phyloP scores from a whole-genome alignment of 1,140 invertebrate genomes.

The Pseudachorutes palmiensis region DNA sequence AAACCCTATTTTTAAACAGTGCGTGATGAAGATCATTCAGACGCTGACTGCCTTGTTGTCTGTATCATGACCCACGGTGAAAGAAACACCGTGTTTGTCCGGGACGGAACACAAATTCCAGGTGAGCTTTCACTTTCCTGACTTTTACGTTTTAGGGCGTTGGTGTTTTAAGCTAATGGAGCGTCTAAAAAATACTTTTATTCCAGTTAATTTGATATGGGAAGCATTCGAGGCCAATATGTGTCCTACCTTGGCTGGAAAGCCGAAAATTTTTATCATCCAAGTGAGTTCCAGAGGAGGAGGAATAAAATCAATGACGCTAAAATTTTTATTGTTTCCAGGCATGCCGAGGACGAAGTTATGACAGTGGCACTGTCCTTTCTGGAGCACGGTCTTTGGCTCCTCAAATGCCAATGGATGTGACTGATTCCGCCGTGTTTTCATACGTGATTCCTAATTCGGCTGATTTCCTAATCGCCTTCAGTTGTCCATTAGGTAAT shows the following conservation, averaged over 20 bases:
- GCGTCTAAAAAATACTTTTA: neutral
- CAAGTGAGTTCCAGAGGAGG: constrained; percentile 39
- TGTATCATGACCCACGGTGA: constrained; percentile 51
- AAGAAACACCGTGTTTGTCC: constrained; percentile 48
- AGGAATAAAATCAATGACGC: neutral
- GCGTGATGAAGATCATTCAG: constrained; percentile 43
- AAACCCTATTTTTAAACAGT: no score
- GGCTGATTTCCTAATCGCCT: constrained; percentile 89
- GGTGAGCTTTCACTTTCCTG: neutral
- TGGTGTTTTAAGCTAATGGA: neutral
- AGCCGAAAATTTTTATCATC: constrained; percentile 48
- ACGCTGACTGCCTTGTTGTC: constrained; percentile 46
- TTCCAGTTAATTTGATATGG: constrained; percentile 43
- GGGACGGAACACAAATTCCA: constrained; percentile 43
- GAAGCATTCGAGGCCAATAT: constrained; percentile 48
- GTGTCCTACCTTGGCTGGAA: constrained; percentile 48
- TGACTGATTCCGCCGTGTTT: constrained; percentile 37
- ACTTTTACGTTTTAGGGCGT: neutral
- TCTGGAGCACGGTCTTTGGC: constrained; percentile 24
- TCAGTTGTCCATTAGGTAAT: constrained; percentile 85
- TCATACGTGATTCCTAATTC: constrained; percentile 77
- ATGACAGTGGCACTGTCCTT: constrained; percentile 46
- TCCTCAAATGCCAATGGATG: constrained; percentile 25
- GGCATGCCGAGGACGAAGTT: constrained; percentile 50
- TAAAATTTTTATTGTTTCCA: constrained; percentile 37